Percentiles rank a stretch among this genome's conserved stretches.
Conservation (phyloP, 2,888 invertebrate species). For the Cryptus viduatorius region DNA sequence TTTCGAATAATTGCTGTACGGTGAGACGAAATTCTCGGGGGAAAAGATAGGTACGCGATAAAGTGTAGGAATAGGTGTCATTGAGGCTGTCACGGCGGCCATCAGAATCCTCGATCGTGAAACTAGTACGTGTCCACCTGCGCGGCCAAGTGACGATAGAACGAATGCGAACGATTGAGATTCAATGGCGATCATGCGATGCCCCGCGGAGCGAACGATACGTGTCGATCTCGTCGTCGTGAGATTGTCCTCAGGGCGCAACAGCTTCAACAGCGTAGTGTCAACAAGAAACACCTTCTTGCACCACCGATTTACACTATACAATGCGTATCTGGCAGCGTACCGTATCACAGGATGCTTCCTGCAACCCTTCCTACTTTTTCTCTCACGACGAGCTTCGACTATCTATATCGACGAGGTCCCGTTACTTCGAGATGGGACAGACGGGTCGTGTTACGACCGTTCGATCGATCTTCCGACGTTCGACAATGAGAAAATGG, state of each 20-base stretch:
- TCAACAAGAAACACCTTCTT: not conserved
- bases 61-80: not conserved
- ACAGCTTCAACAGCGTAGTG: not conserved
- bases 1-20: too few relatives aligned
- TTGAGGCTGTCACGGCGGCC: not conserved
- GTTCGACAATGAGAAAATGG: constrained; percentile 6
- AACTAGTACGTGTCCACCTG: constrained; percentile 3
- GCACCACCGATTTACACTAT: not conserved
- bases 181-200: not conserved
- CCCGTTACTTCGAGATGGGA: not conserved
- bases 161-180: not conserved
- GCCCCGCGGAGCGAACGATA: not conserved
- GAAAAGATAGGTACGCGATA: too few relatives aligned
- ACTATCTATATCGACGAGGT: not conserved
- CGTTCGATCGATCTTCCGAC: constrained; percentile 3
- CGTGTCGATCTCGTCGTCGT: not conserved
- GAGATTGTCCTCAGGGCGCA: not conserved
- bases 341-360: not conserved
- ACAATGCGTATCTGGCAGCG: not conserved
- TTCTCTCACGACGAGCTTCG: not conserved
- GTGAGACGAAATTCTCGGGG: too few relatives aligned
- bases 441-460: not conserved
- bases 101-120: constrained; percentile 1
- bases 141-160: not conserved
- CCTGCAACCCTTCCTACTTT: not conserved